These are phyloP conservation scores for Muscidifurax raptorellus DNA, from an alignment of 1,140 invertebrate species.

Conservation along the genomic window DNA sequence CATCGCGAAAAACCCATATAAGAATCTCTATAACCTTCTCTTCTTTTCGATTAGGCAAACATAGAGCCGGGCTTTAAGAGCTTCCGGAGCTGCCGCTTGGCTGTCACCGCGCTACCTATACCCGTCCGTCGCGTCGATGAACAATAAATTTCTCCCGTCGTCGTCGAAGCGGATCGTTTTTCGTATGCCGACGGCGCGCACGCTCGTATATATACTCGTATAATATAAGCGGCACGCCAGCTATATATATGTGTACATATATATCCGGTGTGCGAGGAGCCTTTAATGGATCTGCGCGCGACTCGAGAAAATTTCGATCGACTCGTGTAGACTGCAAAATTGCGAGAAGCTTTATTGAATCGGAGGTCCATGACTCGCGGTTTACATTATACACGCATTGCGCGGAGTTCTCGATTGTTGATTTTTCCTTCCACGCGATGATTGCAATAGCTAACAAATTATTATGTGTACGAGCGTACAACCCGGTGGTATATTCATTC, in stretches of 20 bases:
- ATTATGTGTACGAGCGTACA: not conserved
- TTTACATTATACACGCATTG: not conserved
- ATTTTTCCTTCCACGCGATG: not conserved
- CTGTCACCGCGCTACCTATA: not conserved
- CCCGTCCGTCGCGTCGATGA: constrained; percentile 6
- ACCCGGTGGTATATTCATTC: not conserved
- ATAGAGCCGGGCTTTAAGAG: constrained; percentile 5
- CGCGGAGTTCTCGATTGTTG: too few species aligned
- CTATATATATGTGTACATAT: not conserved
- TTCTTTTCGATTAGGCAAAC: constrained; percentile 20
- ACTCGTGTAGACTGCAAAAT: not conserved
- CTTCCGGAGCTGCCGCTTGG: not conserved
- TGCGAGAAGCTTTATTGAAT: not conserved
- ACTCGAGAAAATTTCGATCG: constrained; percentile 3
- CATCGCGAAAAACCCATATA: not conserved
- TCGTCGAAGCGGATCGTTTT: constrained; percentile 7
- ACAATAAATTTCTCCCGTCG: constrained; percentile 20
- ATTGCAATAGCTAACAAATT: not conserved
- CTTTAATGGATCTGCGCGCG: constrained; percentile 25
- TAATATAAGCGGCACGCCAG: constrained; percentile 21
- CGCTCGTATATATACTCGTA: not conserved
- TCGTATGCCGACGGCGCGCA: constrained; percentile 7
- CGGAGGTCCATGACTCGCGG: too few species aligned
- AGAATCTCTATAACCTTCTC: not conserved
- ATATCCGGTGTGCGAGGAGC: constrained; percentile 13